A percentile compares a stretch with the other conserved stretches of the same genome.
phyloP scores from a whole-genome alignment of 2,797 vertebrate genomes.

The Oreortyx pictus region DNA sequence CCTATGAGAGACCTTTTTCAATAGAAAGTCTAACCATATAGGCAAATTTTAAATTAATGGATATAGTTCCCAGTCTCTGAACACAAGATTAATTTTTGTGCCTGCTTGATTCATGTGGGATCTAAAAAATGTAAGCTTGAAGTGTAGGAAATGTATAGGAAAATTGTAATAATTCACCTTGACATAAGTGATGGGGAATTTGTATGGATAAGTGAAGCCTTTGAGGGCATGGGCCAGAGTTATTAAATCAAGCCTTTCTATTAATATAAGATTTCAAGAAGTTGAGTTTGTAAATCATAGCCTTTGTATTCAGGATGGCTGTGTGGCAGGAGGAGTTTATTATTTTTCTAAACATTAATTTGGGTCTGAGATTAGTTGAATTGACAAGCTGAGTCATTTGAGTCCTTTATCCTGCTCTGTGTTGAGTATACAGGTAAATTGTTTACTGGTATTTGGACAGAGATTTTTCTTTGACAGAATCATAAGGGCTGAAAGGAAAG shows the following conservation, averaged over 20 bases:
- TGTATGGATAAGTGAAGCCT: conserved; percentile 13
- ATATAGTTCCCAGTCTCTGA: conserved; percentile 9
- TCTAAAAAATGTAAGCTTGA: background rate
- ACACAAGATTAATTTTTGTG: background rate
- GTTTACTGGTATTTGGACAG: background rate
- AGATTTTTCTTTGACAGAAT: background rate
- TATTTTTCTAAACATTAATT: background rate
- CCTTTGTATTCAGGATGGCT: background rate
- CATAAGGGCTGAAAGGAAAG: background rate
- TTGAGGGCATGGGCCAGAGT: background rate
- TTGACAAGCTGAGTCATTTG: background rate
- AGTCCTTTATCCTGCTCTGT: background rate
- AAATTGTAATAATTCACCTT: conserved; percentile 31
- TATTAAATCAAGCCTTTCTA: conserved; percentile 24
- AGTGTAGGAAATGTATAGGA: background rate
- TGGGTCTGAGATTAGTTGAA: background rate
- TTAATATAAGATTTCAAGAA: conserved; percentile 14
- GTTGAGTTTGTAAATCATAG: background rate
- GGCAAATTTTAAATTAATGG: conserved; percentile 31
- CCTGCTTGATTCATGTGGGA: background rate
- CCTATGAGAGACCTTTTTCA: background rate
- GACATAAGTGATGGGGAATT: conserved; percentile 7
- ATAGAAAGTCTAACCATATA: conserved; percentile 7
- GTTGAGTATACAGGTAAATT: background rate
- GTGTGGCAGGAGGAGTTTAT: background rate